Conservation (phyloP, 2,797 vertebrate species). For the Mionectes olivaceus region DNA sequence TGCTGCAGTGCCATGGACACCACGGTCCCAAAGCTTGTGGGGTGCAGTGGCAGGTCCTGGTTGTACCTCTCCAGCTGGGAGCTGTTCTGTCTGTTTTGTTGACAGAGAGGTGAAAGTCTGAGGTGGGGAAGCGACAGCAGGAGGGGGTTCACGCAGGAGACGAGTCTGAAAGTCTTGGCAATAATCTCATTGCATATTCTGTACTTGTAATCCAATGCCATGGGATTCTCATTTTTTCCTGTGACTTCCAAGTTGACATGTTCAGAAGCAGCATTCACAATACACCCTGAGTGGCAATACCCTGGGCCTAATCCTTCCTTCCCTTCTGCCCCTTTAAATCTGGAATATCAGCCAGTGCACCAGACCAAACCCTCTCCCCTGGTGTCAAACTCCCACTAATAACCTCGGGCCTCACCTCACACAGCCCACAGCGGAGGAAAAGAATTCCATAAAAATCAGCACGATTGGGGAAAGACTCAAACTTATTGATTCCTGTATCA, state of each 20-base stretch:
- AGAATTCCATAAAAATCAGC: neutral
- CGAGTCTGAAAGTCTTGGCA: neutral
- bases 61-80: neutral
- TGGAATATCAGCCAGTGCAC: neutral
- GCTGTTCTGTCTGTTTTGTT: rapidly evolving
- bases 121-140: neutral
- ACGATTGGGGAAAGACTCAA: neutral
- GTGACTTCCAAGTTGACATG: neutral
- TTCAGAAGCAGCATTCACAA: neutral
- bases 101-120: neutral
- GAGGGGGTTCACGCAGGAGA: neutral
- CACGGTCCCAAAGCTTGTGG: rapidly evolving
- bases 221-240: neutral
- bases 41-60: neutral
- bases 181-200: neutral
- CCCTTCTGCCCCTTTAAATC: neutral
- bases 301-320: neutral
- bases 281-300: neutral
- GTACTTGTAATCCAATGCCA: neutral
- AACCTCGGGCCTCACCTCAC: neutral
- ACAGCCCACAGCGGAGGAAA: neutral
- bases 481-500: neutral
- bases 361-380: neutral
- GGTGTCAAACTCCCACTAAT: neutral
- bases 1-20: rapidly evolving